phyloP scores from a whole-genome alignment of 2,888 invertebrate species.

The Harmothoe impar region DNA sequence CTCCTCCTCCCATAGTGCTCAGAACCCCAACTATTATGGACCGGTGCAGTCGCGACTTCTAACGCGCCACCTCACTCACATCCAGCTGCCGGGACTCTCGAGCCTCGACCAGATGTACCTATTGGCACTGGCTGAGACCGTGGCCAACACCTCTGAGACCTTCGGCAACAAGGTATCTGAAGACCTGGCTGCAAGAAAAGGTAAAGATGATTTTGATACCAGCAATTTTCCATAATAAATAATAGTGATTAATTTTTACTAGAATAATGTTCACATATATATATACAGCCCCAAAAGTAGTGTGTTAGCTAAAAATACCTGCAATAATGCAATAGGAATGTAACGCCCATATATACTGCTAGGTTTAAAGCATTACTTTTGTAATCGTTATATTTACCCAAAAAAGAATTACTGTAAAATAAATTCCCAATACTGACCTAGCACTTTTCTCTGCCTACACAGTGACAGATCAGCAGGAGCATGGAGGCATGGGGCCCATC shows the following conservation, averaged over 20 bases:
- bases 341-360: no score
- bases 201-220: slow-evolving; percentile 41
- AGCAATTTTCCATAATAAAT: not conserved
- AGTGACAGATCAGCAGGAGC: slow-evolving; percentile 55
- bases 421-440: no score
- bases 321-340: no score
- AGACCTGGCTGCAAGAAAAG: slow-evolving; percentile 60
- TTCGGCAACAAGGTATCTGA: slow-evolving; percentile 74
- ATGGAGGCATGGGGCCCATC: slow-evolving; percentile 18
- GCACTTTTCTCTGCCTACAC: no score
- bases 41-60: slow-evolving; percentile 76
- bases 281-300: no score
- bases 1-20: not conserved
- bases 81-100: slow-evolving; percentile 89
- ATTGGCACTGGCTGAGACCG: slow-evolving; percentile 98
- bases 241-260: not conserved
- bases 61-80: slow-evolving; percentile 90
- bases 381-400: no score
- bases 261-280: not conserved
- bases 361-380: no score
- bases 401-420: no score
- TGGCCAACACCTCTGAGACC: slow-evolving; percentile 85
- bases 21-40: slow-evolving; percentile 78
- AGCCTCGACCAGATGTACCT: slow-evolving; percentile 99
- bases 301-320: no score